Evolutionary conservation across 2,888 invertebrate genomes (phyloP).

Genomic region (Melipona beecheii): DNA sequence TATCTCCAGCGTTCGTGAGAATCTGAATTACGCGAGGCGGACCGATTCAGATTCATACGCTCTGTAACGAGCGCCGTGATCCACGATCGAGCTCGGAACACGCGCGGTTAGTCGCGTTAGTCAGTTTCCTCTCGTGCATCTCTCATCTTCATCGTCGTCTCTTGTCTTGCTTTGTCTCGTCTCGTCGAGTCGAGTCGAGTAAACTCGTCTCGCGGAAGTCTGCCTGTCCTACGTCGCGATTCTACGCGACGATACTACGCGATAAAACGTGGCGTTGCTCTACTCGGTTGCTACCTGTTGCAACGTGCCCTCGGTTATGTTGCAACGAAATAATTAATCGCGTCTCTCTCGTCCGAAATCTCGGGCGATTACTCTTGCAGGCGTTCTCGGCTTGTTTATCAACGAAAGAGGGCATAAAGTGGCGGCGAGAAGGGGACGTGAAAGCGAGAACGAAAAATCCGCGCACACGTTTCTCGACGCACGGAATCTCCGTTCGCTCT

Average conservation of each 20-base stretch:
- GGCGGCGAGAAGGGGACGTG: neutral
- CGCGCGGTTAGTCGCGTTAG: neutral
- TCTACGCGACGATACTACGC: neutral
- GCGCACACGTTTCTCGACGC: neutral
- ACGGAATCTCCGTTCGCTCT: slow-evolving; percentile 1
- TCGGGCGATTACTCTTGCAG: neutral
- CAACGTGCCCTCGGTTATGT: neutral
- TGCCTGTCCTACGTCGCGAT: slow-evolving; percentile 23
- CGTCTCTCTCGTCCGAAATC: neutral
- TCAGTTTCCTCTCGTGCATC: neutral
- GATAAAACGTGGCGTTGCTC: slow-evolving; percentile 9
- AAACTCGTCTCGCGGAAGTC: slow-evolving; percentile 34
- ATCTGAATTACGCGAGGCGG: slow-evolving; percentile 57
- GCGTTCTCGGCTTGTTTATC: neutral
- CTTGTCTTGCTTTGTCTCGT: slow-evolving; percentile 24
- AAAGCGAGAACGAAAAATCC: slow-evolving; percentile 21
- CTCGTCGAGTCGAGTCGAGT: neutral
- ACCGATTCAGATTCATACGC: slow-evolving; percentile 39
- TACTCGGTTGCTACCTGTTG: slow-evolving; percentile 2
- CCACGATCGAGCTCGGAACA: neutral
- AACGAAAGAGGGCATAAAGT: neutral
- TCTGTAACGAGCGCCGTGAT: slow-evolving; percentile 28
- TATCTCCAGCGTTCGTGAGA: slow-evolving; percentile 38
- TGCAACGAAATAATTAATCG: slow-evolving; percentile 23
- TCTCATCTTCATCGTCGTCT: neutral